Base-by-base conservation (phyloP, 2,888 invertebrate species). In the Aradus depressus region DNA sequence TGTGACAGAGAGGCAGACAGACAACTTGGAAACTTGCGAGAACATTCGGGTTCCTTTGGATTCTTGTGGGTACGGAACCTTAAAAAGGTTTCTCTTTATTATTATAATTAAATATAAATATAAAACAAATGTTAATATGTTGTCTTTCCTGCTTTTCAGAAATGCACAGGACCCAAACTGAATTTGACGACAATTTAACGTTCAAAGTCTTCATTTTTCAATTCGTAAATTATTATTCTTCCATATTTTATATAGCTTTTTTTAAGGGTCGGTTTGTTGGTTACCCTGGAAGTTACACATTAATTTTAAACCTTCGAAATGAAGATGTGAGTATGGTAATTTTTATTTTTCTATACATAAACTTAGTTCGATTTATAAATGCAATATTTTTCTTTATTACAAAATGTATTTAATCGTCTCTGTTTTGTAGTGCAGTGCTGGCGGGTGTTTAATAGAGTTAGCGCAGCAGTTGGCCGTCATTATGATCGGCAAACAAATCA, bases 201-300 rank as follows among this genome's bases (percentile, higher is more conserved):
- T 69, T 76, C 63, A 77, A 76, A 65, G 71, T 77, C 51, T 77
- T 75, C 65, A 65, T 74, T 49, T 74, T 77, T 60, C 75, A 77
- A 64, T 76, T 76, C 63, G 72, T 76, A 63, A 77, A 77, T 64
- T 76, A 71, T 64, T 77, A 76, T 63, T 73, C 75, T 2, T 75
- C 76, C 32, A 70, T 77, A 52, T 71, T 77, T 64, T 77, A 77
- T 66, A 75, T 77, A 52, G 77, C 76, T 3, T 77, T 77, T 64
- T 72, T 77, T 65, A 74, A 75, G 60, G 74, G 74, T 28, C 62
- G 67, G 48, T 69, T 69, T 56, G 66, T 67, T 25, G 74, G 74
- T 3, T 72, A 73, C 60, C 74, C 74, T 21, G 73, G 74, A 31
- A 66, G 72, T 56, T 75, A 75, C 62, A 67, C 66, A 16, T 66